Percentiles rank a stretch among this genome's conserved stretches.
Evolutionary conservation across 2,888 invertebrate species (phyloP).

Genomic region (Callyntrura guangdongensis): DNA sequence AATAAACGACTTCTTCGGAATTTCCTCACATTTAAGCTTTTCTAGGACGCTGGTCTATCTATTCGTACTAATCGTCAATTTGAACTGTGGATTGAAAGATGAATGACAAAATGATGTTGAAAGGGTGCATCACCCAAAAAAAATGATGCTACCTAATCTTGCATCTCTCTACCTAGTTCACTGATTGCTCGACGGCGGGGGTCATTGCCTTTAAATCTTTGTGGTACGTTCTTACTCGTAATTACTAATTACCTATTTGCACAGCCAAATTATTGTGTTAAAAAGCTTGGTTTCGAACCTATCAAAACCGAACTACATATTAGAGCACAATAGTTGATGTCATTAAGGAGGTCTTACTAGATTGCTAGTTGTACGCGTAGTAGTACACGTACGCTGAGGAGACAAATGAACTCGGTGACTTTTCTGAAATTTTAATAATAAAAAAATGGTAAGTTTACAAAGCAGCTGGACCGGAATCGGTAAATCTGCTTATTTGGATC

Average conservation of each 20-base stretch:
- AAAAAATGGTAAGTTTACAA: too few species aligned
- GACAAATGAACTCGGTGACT: neutral
- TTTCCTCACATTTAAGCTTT: conserved; percentile 8
- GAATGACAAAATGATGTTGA: conserved; percentile 22
- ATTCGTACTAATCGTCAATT: neutral
- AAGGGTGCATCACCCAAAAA: conserved; percentile 19
- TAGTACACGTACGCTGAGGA: conserved; percentile 2
- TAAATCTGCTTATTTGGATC: too few species aligned
- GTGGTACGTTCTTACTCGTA: conserved; percentile 19
- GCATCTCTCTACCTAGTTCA: neutral
- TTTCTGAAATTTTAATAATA: neutral
- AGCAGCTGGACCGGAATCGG: too few species aligned
- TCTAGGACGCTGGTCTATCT: neutral
- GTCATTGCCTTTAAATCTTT: conserved; percentile 34
- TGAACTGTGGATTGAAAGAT: neutral
- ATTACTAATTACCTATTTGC: conserved; percentile 31
- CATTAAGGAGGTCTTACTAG: too few species aligned
- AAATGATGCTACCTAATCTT: neutral
- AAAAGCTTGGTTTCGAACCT: neutral
- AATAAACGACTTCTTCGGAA: conserved; percentile 2
- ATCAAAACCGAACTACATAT: neutral
- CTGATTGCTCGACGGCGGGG: neutral
- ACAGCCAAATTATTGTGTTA: neutral
- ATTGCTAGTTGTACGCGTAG: too few species aligned
- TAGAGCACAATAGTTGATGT: neutral